These are phyloP conservation scores for Limnephilus rhombicus DNA, from an alignment of 2,888 invertebrate genomes.

Conservation along the genomic window DNA sequence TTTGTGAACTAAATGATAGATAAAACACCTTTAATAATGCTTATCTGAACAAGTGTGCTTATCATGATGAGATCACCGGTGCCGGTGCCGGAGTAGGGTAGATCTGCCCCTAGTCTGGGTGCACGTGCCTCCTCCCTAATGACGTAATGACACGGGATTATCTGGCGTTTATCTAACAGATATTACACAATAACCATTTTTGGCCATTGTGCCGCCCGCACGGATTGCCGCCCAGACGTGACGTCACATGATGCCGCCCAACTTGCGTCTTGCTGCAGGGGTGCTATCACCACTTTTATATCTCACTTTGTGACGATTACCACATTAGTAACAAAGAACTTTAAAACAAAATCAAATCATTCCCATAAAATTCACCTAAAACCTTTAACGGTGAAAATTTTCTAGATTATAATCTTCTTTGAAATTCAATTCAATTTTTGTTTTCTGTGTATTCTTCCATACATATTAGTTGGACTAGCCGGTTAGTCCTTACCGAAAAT, in stretches of 20 bases:
- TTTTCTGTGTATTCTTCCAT: too few relatives aligned
- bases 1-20: not conserved
- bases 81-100: not conserved
- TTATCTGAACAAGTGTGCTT: not conserved
- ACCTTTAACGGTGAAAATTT: too few relatives aligned
- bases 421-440: too few relatives aligned
- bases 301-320: too few relatives aligned
- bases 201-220: constrained; percentile 19
- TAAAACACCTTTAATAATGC: not conserved
- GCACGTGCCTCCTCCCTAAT: constrained; percentile 44
- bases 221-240: constrained; percentile 43
- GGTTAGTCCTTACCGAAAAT: too few relatives aligned
- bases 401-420: too few relatives aligned
- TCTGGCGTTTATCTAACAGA: constrained; percentile 46
- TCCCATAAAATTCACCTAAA: too few relatives aligned
- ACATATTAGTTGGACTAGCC: too few relatives aligned
- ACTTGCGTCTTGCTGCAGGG: not conserved
- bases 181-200: constrained; percentile 4
- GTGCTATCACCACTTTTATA: constrained; percentile 27
- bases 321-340: not conserved
- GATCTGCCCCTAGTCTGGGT: not conserved
- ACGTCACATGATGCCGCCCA: constrained; percentile 50
- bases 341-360: not conserved
- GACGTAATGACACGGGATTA: constrained; percentile 54
- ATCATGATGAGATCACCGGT: constrained; percentile 28